A percentile compares a stretch with the other conserved stretches of the same genome.
Conservation (phyloP, 1,140 invertebrate species). For the Sarcophaga bullata region DNA sequence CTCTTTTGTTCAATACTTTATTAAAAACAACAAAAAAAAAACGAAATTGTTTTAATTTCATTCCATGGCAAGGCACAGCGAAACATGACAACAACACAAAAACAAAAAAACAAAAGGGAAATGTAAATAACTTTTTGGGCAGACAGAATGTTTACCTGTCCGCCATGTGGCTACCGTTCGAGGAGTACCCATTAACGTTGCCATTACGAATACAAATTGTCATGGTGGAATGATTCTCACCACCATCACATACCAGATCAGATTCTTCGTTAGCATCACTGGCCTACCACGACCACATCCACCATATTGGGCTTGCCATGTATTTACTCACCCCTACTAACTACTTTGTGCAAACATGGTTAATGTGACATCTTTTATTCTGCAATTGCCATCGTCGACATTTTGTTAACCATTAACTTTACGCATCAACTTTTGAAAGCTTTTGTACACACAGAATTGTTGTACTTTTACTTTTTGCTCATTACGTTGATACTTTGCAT, state of each 20-base stretch:
- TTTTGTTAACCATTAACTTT: conserved; percentile 34
- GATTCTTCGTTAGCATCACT: no score
- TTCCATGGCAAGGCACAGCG: not conserved
- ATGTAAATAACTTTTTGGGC: no score
- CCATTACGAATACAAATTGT: not conserved
- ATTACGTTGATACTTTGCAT: not conserved
- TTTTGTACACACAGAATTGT: conserved; percentile 18
- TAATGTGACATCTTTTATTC: conserved; percentile 12
- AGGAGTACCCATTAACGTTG: no score
- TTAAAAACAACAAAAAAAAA: no score
- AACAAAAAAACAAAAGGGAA: no score
- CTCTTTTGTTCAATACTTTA: not conserved
- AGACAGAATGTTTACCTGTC: no score
- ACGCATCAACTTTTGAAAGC: conserved; percentile 32
- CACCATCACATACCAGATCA: no score
- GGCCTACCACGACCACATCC: not conserved
- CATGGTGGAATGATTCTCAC: no score
- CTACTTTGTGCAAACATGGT: not conserved
- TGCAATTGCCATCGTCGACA: conserved; percentile 31
- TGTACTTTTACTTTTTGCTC: not conserved
- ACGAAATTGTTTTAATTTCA: not conserved
- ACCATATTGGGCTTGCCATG: not conserved
- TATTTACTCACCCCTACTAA: not conserved
- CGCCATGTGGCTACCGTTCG: no score
- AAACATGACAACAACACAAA: not conserved